A percentile compares a stretch with the other conserved stretches of the same genome.
These are phyloP conservation scores for Artibeus lituratus DNA, from an alignment of 2,797 vertebrate genomes.

Conservation along the genomic window DNA sequence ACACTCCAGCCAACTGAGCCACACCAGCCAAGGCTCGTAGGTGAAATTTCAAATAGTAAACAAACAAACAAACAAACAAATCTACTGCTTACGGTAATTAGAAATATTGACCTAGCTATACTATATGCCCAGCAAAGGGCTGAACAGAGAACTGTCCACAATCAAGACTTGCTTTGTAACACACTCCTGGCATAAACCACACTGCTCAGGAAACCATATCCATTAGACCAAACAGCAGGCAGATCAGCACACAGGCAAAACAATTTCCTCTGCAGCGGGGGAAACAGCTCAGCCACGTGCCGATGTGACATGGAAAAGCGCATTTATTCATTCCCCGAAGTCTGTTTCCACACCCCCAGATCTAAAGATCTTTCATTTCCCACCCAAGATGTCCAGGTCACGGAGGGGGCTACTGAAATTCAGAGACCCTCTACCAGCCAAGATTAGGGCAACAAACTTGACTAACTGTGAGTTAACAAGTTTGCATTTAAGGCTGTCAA, in stretches of 20 bases:
- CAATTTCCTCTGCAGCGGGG: conserved; percentile 20
- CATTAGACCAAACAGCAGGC: neutral
- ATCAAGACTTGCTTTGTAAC: neutral
- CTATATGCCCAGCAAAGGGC: neutral
- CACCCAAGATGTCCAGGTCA: neutral
- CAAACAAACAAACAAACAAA: neutral
- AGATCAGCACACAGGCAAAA: neutral
- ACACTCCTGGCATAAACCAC: neutral
- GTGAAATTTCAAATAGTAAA: neutral
- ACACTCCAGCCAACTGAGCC: neutral
- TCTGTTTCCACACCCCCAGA: neutral
- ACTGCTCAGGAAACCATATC: neutral
- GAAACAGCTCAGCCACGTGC: neutral
- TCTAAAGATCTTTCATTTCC: conserved; percentile 10
- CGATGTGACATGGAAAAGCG: neutral
- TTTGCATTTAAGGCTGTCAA: neutral
- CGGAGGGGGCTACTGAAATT: neutral
- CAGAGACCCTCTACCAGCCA: neutral
- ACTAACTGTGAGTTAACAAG: neutral
- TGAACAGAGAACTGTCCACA: neutral
- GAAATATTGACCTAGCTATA: neutral
- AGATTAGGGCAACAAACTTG: neutral
- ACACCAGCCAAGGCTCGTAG: neutral
- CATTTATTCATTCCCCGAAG: neutral
- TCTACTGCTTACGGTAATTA: neutral